A percentile compares a stretch with the other conserved stretches of the same genome.
These are phyloP conservation scores for Limnephilus lunatus DNA, from an alignment of 2,888 invertebrate species.

Conservation along the genomic window DNA sequence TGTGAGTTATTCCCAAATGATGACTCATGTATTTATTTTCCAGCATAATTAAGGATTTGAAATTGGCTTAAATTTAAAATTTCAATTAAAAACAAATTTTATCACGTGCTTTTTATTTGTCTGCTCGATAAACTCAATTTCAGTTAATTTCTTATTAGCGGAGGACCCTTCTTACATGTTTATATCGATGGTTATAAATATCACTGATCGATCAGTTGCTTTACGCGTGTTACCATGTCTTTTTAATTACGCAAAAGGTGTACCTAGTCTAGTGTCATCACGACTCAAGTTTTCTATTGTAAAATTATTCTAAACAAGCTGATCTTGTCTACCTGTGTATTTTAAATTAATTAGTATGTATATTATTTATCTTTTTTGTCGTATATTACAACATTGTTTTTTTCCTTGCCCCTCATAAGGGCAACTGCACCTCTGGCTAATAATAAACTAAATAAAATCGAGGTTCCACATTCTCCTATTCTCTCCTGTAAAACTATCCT, in stretches of 20 bases:
- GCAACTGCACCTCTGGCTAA: too few species aligned
- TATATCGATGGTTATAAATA: not conserved
- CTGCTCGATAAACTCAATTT: not conserved
- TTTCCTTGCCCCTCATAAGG: too few species aligned
- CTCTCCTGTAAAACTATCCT: too few species aligned
- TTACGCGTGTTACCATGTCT: not conserved
- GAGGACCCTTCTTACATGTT: not conserved
- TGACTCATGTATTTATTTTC: too few species aligned
- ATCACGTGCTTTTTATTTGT: not conserved
- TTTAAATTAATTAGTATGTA: not conserved
- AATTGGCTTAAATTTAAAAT: too few species aligned
- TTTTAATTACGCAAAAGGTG: not conserved
- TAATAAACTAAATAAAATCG: too few species aligned
- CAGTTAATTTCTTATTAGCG: not conserved
- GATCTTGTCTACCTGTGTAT: not conserved
- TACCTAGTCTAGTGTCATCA: too few species aligned
- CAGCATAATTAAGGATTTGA: too few species aligned
- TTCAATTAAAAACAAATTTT: not conserved
- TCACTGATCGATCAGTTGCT: not conserved
- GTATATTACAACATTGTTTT: too few species aligned
- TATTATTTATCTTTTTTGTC: not conserved
- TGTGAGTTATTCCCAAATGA: too few species aligned
- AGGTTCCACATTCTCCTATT: too few species aligned
- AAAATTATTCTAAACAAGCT: not conserved
- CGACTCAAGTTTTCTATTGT: not conserved